phyloP scores from a whole-genome alignment of 2,113 vertebrate genomes.

The Labeo rohita region DNA sequence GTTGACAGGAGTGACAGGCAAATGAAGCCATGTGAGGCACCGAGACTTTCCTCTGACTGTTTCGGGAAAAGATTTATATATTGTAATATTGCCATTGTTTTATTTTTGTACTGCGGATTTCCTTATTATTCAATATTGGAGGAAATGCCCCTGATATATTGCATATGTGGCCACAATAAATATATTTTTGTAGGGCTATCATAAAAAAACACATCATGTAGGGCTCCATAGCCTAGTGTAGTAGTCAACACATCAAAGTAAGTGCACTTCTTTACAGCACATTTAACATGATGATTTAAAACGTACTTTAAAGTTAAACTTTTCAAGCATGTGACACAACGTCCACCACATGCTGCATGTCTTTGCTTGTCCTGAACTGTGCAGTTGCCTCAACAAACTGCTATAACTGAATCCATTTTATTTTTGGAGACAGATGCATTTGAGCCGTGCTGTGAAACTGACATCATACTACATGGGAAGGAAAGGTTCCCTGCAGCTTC shows the following conservation, averaged over 20 bases:
- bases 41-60: too few relatives aligned
- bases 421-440: conserved; percentile 18
- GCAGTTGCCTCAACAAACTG: neutral
- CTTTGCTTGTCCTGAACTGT: conserved; percentile 6
- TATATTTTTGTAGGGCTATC: too few relatives aligned
- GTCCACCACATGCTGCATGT: neutral
- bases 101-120: too few relatives aligned
- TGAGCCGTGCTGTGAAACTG: neutral
- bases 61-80: too few relatives aligned
- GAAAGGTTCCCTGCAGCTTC: conserved; percentile 20
- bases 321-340: neutral
- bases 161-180: too few relatives aligned
- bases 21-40: too few relatives aligned
- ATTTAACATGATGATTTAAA: neutral
- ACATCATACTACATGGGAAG: conserved; percentile 33
- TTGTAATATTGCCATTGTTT: too few relatives aligned
- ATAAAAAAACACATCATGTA: too few relatives aligned
- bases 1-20: too few relatives aligned
- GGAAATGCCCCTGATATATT: too few relatives aligned
- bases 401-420: conserved; percentile 19
- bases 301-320: neutral
- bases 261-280: neutral
- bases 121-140: too few relatives aligned
- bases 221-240: too few relatives aligned
- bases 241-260: neutral